These are phyloP conservation scores for Rousettus leschenaultii DNA, from an alignment of 2,113 vertebrate genomes.

Conservation along the genomic window DNA sequence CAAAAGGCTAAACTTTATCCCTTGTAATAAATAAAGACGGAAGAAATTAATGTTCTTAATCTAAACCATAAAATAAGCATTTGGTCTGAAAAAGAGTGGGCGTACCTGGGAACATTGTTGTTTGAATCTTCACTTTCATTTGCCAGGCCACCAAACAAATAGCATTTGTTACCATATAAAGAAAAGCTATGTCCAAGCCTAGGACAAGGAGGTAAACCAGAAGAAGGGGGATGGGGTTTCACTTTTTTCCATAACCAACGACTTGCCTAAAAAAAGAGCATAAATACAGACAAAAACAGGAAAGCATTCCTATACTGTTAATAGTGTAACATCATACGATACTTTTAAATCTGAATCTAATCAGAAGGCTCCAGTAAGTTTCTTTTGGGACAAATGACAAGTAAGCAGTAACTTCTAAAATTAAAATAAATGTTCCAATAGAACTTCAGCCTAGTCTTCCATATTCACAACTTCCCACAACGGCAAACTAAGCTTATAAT, in stretches of 20 bases:
- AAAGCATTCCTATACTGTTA: background rate
- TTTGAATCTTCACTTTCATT: slow-evolving; percentile 95
- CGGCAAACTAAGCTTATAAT: background rate
- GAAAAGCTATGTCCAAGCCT: slow-evolving; percentile 93
- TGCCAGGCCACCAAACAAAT: slow-evolving; percentile 91
- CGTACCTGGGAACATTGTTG: slow-evolving; percentile 93
- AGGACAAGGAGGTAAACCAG: slow-evolving; percentile 89
- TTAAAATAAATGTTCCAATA: background rate
- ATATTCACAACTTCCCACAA: slow-evolving; percentile 7
- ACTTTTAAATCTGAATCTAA: background rate
- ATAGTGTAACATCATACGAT: background rate
- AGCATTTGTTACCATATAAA: slow-evolving; percentile 92
- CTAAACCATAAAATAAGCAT: slow-evolving; percentile 4
- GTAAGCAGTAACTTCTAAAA: slow-evolving; percentile 28
- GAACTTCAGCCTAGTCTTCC: background rate
- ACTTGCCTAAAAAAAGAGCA: slow-evolving; percentile 84
- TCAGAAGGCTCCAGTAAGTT: background rate
- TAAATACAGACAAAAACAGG: background rate
- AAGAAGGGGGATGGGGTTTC: slow-evolving; percentile 89
- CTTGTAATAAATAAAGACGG: slow-evolving; percentile 19
- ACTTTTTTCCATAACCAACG: slow-evolving; percentile 99
- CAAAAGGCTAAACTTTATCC: background rate
- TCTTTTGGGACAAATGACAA: background rate
- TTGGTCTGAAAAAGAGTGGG: slow-evolving; percentile 29
- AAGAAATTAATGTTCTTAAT: background rate